A percentile compares a stretch with the other conserved stretches of the same genome.
These are phyloP conservation scores for Zaprionus obscuricornis DNA, from an alignment of 2,888 invertebrate species.

Conservation along the genomic window DNA sequence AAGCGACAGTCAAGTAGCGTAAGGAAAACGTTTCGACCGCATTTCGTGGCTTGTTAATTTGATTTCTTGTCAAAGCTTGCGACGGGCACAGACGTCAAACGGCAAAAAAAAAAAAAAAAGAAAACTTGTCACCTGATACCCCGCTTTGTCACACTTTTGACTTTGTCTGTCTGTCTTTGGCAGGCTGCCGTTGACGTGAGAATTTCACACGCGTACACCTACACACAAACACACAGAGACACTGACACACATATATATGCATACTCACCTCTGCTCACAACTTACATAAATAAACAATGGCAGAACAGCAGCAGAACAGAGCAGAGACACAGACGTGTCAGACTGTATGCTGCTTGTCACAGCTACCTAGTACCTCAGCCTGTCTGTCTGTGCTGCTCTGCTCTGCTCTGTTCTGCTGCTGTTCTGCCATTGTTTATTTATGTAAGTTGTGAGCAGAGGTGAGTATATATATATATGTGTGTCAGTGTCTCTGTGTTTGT, in stretches of 20 bases:
- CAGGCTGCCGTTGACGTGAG: conserved; percentile 68
- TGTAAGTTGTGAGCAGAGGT: conserved; percentile 34
- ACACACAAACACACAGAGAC: conserved; percentile 6
- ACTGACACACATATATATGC: neutral
- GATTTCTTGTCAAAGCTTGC: conserved; percentile 71
- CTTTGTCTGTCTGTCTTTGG: conserved; percentile 54
- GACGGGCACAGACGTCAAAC: conserved; percentile 43
- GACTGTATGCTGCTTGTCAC: conserved; percentile 32
- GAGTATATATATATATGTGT: too few relatives aligned
- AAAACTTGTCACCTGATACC: conserved; percentile 54
- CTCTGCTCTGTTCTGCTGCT: conserved; percentile 22
- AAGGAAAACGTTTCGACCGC: conserved; percentile 49
- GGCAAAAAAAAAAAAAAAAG: too few relatives aligned
- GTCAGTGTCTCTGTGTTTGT: conserved; percentile 3
- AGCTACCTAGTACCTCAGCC: conserved; percentile 15
- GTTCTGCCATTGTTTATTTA: conserved; percentile 60
- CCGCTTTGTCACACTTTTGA: conserved; percentile 71
- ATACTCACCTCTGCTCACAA: too few relatives aligned
- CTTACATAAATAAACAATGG: conserved; percentile 65
- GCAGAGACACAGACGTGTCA: conserved; percentile 58
- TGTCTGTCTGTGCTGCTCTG: too few relatives aligned
- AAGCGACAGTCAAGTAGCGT: conserved; percentile 20
- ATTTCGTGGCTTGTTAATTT: conserved; percentile 70
- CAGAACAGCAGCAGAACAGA: conserved; percentile 22
- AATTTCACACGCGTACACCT: conserved; percentile 67